Base-by-base conservation (phyloP, 2,113 vertebrate genomes). In the Prochilodus magdalenae region DNA sequence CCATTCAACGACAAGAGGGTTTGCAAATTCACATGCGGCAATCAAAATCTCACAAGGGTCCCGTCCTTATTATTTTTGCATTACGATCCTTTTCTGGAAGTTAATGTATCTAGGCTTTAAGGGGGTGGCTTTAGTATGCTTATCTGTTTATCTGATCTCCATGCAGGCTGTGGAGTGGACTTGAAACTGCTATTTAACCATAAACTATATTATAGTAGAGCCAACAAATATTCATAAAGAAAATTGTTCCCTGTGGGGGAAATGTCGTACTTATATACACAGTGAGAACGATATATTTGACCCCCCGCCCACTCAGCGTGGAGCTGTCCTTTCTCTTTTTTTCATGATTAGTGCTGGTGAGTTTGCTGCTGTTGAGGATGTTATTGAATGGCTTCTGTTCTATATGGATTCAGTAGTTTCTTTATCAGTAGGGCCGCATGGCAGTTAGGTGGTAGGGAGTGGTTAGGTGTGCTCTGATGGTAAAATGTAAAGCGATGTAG, bases 1-100 rank as follows among this genome's bases (percentile, higher is more conserved):
- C n/a, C 55, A 60, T 29, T 57, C 16, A 79, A 84, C 2, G 65
- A 79, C 76, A 75, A 84, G 51, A 60, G 51, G 53, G 3, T 36
- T 22, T 60, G 59, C 5, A 66, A 75, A 73, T 74, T 67, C 49
- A 47, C 44, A 47, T 30, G 29, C 13, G 33, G 5, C 8, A 1
- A n/a, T 40, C 8, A 51, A 72, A 30, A 44, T 24, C 24, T 24
- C 57, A 24, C 57, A n/a, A 24, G 12, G 24, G 26, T n/a, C n/a
- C 4, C 22, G 11, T 2, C 24, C n/a, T 4, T 79, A 60, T 15
- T 18, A 36, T 11, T 53, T 0, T 15, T 20, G 29, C 4, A 18
- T 36, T 65, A 22, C 27, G 22, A 55, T 55, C n/a, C n/a, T 44
- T 70, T 55, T 27, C n/a, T 57, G 12, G 57, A 14, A n/a, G 16